Base-by-base conservation (phyloP, 2,797 vertebrate genomes). In the Acropternis orthonyx region DNA sequence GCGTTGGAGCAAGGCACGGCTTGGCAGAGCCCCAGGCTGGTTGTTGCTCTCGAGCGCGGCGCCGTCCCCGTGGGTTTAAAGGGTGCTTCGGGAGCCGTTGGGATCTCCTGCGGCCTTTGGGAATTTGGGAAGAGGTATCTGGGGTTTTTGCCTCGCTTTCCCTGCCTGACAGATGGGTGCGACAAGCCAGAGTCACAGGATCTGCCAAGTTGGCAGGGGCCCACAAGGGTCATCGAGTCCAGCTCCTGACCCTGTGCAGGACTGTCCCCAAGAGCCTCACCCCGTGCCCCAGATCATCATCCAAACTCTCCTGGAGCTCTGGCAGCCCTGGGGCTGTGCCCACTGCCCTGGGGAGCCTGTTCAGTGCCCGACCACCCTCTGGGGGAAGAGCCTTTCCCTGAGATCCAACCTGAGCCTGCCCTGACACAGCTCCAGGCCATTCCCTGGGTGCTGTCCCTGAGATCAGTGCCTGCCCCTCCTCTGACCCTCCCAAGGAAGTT, bases 51-150 rank as follows among this genome's bases (percentile, higher is more conserved):
- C 6, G 1, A 68, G 66, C 13, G 8, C 0, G 2, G 75, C 28
- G 61, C 22, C 1, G 0, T 21, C 59, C 37, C 61, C 1, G 0
- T 5, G 27, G 30, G 28, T 59, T 81, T 51, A 41, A 58, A 85
- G 41, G 76, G 54, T 3, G 13, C 24, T 37, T 67, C 12, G 19
- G 52, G 41, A 71, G n/a, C 0, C 0, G 24, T 7, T 39, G 62
- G 73, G 14, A 12, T 54, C 30, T 61, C 44, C 59, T 19, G 4
- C 0, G 1, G 11, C 26, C 26, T 68, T 77, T 62, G 22, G n/a
- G 65, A 17, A 18, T 44, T 66, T 39, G 39, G 78, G 30, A 78
- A 59, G 39, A 6, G 17, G 12, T 22, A 7, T 18, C 6, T 54
- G 49, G 49, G 14, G 10, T 0, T 12, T 65, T 65, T 55, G 13